Conservation (phyloP, 1,140 invertebrate genomes). For the Neotoxoptera formosana region DNA sequence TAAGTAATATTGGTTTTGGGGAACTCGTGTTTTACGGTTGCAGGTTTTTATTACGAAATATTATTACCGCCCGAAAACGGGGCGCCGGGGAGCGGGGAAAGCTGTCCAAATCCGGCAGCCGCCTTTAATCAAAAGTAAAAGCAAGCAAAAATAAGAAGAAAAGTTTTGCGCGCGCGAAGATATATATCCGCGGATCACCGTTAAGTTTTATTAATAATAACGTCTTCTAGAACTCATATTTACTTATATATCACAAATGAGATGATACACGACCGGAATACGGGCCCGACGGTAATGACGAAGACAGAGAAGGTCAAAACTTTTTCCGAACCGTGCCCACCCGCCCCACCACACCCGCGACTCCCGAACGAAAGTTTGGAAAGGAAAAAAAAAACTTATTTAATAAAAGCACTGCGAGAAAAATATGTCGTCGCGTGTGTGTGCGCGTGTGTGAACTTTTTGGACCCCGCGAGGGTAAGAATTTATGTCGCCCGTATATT, state of each 20-base stretch:
- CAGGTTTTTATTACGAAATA: conserved; percentile 55
- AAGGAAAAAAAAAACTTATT: conserved; percentile 53
- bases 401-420: conserved; percentile 55
- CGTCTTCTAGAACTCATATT: conserved; percentile 56
- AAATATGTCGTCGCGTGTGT: conserved; percentile 42
- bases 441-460: conserved; percentile 50
- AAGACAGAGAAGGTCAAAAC: conserved; percentile 50
- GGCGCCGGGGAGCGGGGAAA: neutral
- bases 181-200: conserved; percentile 58
- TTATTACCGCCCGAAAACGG: conserved; percentile 28
- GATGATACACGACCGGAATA: conserved; percentile 57
- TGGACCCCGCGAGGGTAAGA: conserved; percentile 32
- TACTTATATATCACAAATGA: conserved; percentile 55
- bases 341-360: too few species aligned
- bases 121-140: conserved; percentile 56
- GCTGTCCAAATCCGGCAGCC: conserved; percentile 41
- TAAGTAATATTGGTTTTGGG: conserved; percentile 54
- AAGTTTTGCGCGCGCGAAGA: conserved; percentile 47
- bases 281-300: conserved; percentile 33
- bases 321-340: conserved; percentile 23
- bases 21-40: conserved; percentile 52
- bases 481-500: conserved; percentile 33
- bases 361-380: neutral
- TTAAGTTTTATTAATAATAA: conserved; percentile 58
- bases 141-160: conserved; percentile 31